A percentile compares a stretch with the other conserved stretches of the same genome.
These are phyloP conservation scores for Congeria kusceri DNA, from an alignment of 2,888 invertebrate genomes.

Conservation along the genomic window DNA sequence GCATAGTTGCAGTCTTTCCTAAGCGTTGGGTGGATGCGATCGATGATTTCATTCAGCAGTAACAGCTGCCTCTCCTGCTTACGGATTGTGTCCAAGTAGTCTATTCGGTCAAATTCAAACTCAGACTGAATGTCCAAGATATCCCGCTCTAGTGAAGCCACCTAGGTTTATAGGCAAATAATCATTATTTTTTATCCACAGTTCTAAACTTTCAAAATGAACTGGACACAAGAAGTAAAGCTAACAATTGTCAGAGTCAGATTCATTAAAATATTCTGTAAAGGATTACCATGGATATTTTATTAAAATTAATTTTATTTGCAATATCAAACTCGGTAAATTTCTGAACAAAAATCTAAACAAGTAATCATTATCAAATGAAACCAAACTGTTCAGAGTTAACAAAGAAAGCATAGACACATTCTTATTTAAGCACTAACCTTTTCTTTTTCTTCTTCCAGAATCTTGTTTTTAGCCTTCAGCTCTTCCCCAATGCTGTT, in stretches of 20 bases:
- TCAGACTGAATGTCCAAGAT: slow-evolving; percentile 92
- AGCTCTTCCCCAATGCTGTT: slow-evolving; percentile 91
- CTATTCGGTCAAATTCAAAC: slow-evolving; percentile 93
- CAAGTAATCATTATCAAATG: no score
- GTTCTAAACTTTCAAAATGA: no score
- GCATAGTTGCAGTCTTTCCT: slow-evolving; percentile 91
- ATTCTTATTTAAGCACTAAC: slow-evolving; percentile 79
- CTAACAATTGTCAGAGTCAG: no score
- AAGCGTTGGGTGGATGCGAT: slow-evolving; percentile 88
- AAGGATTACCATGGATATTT: no score
- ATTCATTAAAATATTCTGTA: no score
- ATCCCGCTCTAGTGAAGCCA: slow-evolving; percentile 88
- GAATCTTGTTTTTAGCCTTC: slow-evolving; percentile 89
- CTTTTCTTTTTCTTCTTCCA: slow-evolving; percentile 89
- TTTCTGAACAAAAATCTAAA: no score
- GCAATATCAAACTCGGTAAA: no score
- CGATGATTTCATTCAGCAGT: slow-evolving; percentile 87
- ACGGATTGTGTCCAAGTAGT: slow-evolving; percentile 93
- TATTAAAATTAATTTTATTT: no score
- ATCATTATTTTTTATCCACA: no score
- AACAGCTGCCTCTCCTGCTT: slow-evolving; percentile 90
- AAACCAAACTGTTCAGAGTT: no score
- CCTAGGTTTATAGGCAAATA: not conserved
- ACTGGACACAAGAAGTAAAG: no score
- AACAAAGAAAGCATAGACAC: no score